Evolutionary conservation across 2,113 vertebrate genomes (phyloP).

Genomic region (Antigone vipio): DNA sequence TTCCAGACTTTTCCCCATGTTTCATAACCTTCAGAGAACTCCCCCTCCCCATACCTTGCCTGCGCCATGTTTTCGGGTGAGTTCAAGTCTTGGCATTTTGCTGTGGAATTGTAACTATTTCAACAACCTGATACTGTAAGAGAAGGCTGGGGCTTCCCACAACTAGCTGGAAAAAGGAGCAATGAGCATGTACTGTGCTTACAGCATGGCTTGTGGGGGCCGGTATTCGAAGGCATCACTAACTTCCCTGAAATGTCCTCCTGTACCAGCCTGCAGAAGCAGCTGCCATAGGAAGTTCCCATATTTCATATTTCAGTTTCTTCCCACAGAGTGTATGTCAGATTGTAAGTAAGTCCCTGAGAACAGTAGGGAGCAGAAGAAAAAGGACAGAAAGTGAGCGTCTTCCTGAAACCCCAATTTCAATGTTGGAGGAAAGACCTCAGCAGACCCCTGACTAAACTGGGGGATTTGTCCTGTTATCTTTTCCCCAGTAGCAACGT

Average conservation of each 20-base stretch:
- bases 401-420: neutral
- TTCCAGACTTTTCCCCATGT: neutral
- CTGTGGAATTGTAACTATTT: neutral
- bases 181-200: neutral
- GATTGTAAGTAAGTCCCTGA: neutral
- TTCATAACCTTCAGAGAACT: neutral
- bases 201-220: neutral
- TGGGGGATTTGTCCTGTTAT: neutral
- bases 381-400: neutral
- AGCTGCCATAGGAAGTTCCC: neutral
- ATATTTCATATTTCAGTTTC: neutral
- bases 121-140: neutral
- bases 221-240: neutral
- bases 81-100: neutral
- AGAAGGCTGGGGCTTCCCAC: neutral
- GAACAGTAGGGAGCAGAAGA: neutral
- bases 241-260: neutral
- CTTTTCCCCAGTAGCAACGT: neutral
- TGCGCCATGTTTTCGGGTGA: neutral
- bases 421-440: neutral
- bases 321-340: neutral
- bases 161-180: neutral
- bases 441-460: neutral
- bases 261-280: neutral
- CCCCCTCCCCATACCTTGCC: accelerated